Percentiles rank a stretch among this genome's conserved stretches.
Evolutionary conservation across 64 coral and sea anemone species (phyloP).

Genomic region (Astreopora myriophthalma): DNA sequence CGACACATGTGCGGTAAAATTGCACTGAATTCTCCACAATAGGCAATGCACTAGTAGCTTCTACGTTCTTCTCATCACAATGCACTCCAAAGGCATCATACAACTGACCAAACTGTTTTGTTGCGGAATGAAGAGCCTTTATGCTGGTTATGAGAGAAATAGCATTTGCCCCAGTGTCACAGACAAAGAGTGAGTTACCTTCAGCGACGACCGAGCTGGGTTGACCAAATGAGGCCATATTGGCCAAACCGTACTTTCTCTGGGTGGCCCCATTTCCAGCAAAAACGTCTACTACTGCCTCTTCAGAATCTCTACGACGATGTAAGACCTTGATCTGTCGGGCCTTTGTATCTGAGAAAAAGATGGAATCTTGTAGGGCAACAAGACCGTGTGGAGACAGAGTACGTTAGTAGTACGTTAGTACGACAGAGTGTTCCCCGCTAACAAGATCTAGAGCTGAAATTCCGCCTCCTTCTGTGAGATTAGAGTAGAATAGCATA

Average conservation of each 20-base stretch:
- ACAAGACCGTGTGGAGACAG: slow-evolving; percentile 22
- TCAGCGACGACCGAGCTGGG: slow-evolving; percentile 19
- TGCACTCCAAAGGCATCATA: slow-evolving; percentile 30
- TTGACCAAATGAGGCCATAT: slow-evolving; percentile 25
- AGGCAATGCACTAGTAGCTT: slow-evolving; percentile 16
- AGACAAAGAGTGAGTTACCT: slow-evolving; percentile 38
- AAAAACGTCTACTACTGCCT: slow-evolving; percentile 5
- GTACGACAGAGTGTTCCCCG: background rate
- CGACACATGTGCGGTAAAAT: slow-evolving; percentile 22
- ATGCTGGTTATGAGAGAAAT: slow-evolving; percentile 6
- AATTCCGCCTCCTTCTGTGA: background rate
- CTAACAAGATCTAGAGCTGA: slow-evolving; percentile 33
- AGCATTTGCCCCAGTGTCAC: slow-evolving; percentile 20
- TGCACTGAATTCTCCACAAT: background rate
- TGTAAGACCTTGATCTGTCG: slow-evolving; percentile 28
- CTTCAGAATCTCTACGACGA: background rate
- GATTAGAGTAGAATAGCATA: background rate
- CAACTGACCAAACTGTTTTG: slow-evolving; percentile 15
- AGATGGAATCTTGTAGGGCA: slow-evolving; percentile 14
- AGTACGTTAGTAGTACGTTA: background rate
- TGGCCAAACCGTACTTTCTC: slow-evolving; percentile 11
- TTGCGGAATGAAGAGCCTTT: slow-evolving; percentile 23
- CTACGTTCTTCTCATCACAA: background rate
- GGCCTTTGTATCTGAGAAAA: background rate
- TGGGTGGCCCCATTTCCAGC: background rate